Base-by-base conservation (phyloP, 53 echinoderm and acorn worm species). In the Henricia sp. region DNA sequence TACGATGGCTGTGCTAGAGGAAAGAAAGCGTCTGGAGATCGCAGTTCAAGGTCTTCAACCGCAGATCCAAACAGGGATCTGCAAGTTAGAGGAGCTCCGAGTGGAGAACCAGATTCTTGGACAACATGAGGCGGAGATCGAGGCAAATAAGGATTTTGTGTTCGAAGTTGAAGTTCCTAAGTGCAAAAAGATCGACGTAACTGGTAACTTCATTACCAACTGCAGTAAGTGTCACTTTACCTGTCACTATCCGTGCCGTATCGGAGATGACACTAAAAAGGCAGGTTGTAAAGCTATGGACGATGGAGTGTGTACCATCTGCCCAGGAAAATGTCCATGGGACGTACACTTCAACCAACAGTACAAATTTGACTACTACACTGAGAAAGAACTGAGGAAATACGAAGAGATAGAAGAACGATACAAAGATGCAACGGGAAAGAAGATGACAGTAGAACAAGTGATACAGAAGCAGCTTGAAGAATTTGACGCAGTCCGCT, bases 1-100 rank as follows among this genome's bases (percentile, higher is more conserved):
- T 1, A 91, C 91, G 13, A 74, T 57, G 37, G 84, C 74, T 19
- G 91, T 91, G 1, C 54, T 91, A 38, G 64, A 88, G n/a, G 91
- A 91, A 40, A 84, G 91, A 27, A 74, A 83, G 20, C 73, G 38
- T 13, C 64, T 90, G 20, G 90, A 91, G 30, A 74, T 60, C 3
- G 42, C 82, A 34, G 84, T 91, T 6, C 14, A 67, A 33, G 88
- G 91, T 29, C 63, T 91, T 17, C 91, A 91, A 32, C 75, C 67
- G 34, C 83, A 87, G 26, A 88, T 91, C 6, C 50, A 57, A 9
- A 19, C 67, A 3, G 91, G 84, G 20, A 32, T 83, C 27, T 63
- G 66, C 42, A 83, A 88, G 58, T 75, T 88, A 8, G 91, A 91
- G 19, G 40, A 74, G 20, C 75, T 91, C 1, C 39, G 52, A 25